A percentile compares a stretch with the other conserved stretches of the same genome.
These are phyloP conservation scores for Caenorhabditis becei DNA, from an alignment of 2,888 invertebrate species.

Conservation along the genomic window DNA sequence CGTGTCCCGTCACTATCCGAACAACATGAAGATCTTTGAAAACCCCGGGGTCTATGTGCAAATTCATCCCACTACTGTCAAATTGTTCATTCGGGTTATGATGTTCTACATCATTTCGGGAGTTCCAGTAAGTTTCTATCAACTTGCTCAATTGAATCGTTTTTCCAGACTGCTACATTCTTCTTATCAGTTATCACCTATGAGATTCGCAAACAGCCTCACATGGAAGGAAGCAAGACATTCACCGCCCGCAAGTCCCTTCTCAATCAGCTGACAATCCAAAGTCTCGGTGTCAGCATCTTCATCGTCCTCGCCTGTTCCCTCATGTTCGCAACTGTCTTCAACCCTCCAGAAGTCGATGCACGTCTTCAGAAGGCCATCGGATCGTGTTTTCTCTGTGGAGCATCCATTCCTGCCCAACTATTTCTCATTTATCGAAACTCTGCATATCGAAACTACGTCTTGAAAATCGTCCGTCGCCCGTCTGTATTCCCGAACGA, in stretches of 20 bases:
- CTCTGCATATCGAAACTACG: background rate
- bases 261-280: background rate
- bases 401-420: background rate
- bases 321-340: background rate
- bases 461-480: background rate
- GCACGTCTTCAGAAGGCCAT: background rate
- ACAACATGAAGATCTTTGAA: constrained; percentile 1
- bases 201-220: background rate
- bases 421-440: background rate
- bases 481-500: background rate
- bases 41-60: constrained; percentile 6
- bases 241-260: background rate
- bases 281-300: background rate
- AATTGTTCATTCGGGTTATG: background rate
- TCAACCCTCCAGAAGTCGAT: background rate
- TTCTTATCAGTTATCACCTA: background rate
- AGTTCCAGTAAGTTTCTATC: background rate
- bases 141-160: too few species aligned
- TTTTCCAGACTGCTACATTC: background rate
- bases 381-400: background rate
- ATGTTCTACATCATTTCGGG: background rate
- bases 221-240: background rate
- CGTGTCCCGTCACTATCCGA: background rate
- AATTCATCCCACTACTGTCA: background rate
- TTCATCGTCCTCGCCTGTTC: background rate